phyloP scores from a whole-genome alignment of 2,113 vertebrate species.

The Bos taurus region DNA sequence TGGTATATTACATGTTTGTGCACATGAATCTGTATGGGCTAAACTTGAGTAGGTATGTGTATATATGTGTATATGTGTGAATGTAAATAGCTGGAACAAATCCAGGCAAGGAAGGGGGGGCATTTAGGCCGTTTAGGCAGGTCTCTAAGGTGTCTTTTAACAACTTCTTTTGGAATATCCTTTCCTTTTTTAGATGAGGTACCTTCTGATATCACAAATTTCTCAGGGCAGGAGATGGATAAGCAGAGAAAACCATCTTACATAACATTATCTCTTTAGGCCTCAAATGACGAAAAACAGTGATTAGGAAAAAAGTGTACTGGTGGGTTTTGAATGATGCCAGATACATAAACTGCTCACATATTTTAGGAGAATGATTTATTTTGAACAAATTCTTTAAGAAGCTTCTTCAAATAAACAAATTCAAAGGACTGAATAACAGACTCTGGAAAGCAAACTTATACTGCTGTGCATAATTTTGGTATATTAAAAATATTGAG shows the following conservation, averaged over 20 bases:
- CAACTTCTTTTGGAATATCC: not conserved
- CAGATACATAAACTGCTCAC: not conserved
- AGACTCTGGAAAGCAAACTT: not conserved
- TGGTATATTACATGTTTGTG: not conserved
- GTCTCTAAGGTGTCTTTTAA: not conserved
- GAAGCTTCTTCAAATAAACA: not conserved
- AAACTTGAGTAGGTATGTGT: not conserved
- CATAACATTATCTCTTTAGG: not conserved
- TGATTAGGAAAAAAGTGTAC: not conserved
- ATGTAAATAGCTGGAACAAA: not conserved
- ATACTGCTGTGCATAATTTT: not conserved
- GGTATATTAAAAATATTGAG: not conserved
- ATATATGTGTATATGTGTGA: not conserved
- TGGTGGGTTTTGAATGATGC: not conserved
- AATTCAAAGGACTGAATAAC: not conserved
- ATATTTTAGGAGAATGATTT: conserved; percentile 22
- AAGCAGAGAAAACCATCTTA: not conserved
- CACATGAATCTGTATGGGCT: not conserved
- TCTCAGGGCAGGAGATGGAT: not conserved
- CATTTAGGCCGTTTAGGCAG: not conserved
- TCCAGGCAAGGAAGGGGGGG: not conserved
- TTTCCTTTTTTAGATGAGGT: not conserved
- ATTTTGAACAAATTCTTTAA: conserved; percentile 14
- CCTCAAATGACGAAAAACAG: not conserved
- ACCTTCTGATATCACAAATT: conserved; percentile 3